Percentiles rank a stretch among this genome's conserved stretches.
Evolutionary conservation across 1,140 invertebrate species (phyloP).

Genomic region (Scaptomyza graminum): DNA sequence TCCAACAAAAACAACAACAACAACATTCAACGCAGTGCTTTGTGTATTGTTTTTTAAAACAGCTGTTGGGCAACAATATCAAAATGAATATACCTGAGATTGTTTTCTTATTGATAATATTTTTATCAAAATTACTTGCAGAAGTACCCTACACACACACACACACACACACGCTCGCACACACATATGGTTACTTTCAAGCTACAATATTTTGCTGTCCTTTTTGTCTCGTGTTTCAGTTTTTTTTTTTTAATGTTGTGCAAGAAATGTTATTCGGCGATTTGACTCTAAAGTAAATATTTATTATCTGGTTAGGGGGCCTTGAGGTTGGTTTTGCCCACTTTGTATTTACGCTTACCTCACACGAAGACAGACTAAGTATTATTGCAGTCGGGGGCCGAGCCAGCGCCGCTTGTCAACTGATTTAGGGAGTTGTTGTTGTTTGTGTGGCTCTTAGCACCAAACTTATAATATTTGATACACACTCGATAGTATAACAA

Average conservation of each 20-base stretch:
- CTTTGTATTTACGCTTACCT: slow-evolving; percentile 36
- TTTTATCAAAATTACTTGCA: neutral
- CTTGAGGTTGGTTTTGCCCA: slow-evolving; percentile 36
- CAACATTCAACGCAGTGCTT: neutral
- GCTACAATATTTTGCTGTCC: neutral
- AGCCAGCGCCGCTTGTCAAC: slow-evolving; percentile 29
- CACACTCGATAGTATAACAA: neutral
- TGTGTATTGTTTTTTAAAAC: neutral
- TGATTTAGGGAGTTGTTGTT: slow-evolving; percentile 21
- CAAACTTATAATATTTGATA: slow-evolving; percentile 1
- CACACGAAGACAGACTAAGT: slow-evolving; percentile 4
- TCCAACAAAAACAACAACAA: no score
- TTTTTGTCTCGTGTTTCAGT: neutral
- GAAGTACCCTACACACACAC: neutral
- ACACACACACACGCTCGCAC: neutral
- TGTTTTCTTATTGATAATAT: slow-evolving; percentile 4
- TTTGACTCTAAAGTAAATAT: slow-evolving; percentile 2
- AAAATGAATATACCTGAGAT: neutral
- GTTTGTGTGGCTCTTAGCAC: slow-evolving; percentile 13
- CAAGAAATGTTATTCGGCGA: neutral
- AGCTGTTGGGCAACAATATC: neutral
- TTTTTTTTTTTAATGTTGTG: neutral
- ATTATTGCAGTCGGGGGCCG: slow-evolving; percentile 22
- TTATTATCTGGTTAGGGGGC: slow-evolving; percentile 28
- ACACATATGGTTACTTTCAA: neutral